phyloP scores from a whole-genome alignment of 2,888 invertebrate species.

The Drosophila meridiana region DNA sequence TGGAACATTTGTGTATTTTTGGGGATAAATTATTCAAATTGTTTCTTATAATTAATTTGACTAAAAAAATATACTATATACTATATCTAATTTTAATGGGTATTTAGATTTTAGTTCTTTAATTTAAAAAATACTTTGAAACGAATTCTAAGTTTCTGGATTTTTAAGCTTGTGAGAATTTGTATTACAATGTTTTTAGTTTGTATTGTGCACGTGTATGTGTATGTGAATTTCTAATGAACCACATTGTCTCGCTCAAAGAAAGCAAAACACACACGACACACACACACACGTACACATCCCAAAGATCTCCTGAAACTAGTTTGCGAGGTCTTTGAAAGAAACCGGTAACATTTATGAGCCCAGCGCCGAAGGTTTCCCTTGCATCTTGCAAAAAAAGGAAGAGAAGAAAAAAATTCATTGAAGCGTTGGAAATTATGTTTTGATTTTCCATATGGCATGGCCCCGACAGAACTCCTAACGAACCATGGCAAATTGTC shows the following conservation, averaged over 20 bases:
- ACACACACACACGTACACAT: constrained; percentile 17
- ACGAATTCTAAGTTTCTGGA: background rate
- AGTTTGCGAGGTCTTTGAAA: constrained; percentile 65
- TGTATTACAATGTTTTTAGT: background rate
- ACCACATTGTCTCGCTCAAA: constrained; percentile 67
- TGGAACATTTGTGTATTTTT: too few relatives aligned
- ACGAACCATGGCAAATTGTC: constrained; percentile 77
- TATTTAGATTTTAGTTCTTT: background rate
- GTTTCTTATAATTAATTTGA: background rate
- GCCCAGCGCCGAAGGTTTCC: constrained; percentile 37
- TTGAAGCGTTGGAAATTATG: constrained; percentile 73
- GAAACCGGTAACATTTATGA: constrained; percentile 67
- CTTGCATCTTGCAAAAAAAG: constrained; percentile 21
- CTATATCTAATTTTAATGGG: background rate
- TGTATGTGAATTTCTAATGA: constrained; percentile 72
- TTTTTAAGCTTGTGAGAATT: background rate
- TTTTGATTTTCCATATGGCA: constrained; percentile 72
- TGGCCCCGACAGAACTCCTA: constrained; percentile 45
- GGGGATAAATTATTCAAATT: too few relatives aligned
- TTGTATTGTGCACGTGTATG: background rate
- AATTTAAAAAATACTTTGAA: background rate
- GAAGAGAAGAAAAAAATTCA: constrained; percentile 29
- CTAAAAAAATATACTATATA: background rate
- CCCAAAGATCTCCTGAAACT: constrained; percentile 57
- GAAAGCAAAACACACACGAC: constrained; percentile 51